A percentile compares a stretch with the other conserved stretches of the same genome.
Conservation (phyloP, 2,888 invertebrate genomes). For the Campopleginae sp. region DNA sequence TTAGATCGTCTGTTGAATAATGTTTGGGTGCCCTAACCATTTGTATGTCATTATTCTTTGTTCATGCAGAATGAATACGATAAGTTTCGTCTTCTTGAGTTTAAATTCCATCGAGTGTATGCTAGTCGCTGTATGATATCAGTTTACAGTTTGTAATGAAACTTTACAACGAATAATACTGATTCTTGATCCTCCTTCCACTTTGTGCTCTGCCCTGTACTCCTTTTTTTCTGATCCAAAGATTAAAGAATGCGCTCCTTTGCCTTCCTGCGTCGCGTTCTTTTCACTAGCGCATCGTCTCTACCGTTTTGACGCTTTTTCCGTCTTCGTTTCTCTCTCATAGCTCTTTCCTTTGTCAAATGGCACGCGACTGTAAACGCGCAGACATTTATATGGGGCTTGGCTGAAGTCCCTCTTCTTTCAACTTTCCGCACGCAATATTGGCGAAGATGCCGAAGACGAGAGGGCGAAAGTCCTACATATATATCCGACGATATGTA, state of each 20-base stretch:
- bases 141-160: slow-evolving; percentile 35
- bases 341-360: slow-evolving; percentile 50
- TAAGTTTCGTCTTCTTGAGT: not conserved
- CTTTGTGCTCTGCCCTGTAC: slow-evolving; percentile 27
- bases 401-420: slow-evolving; percentile 28
- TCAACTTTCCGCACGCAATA: slow-evolving; percentile 56
- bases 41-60: not conserved
- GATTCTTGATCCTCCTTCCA: slow-evolving; percentile 45
- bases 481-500: not conserved
- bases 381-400: slow-evolving; percentile 54
- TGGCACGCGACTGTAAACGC: slow-evolving; percentile 58
- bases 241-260: slow-evolving; percentile 55
- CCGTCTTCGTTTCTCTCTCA: slow-evolving; percentile 17
- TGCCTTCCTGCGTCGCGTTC: slow-evolving; percentile 8
- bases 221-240: slow-evolving; percentile 33
- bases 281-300: slow-evolving; percentile 19
- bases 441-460: slow-evolving; percentile 46
- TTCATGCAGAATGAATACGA: not conserved
- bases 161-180: slow-evolving; percentile 25
- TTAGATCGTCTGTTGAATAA: too few relatives aligned
- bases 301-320: slow-evolving; percentile 23
- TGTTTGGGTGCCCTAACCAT: too few relatives aligned
- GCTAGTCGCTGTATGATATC: not conserved
- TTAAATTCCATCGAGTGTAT: not conserved
- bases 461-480: slow-evolving; percentile 19